A percentile compares a stretch with the other conserved stretches of the same genome.
Conservation (phyloP, 2,113 vertebrate species). For the Melanocharis versteri region DNA sequence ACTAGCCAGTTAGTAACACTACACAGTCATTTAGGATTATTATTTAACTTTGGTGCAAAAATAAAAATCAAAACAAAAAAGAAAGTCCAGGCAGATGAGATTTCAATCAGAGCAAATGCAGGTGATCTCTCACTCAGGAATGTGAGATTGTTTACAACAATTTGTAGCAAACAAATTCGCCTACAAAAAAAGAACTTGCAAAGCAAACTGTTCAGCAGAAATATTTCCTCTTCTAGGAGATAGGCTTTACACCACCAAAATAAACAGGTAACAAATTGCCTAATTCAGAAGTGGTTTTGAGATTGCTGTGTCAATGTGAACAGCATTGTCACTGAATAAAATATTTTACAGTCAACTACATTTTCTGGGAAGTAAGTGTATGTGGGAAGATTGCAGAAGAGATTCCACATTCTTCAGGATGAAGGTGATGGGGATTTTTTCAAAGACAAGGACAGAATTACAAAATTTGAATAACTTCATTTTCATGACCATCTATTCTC, state of each 20-base stretch:
- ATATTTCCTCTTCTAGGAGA: neutral
- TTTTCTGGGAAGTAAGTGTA: neutral
- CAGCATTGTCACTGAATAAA: neutral
- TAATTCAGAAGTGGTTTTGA: neutral
- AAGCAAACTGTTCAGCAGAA: neutral
- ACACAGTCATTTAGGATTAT: neutral
- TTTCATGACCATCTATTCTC: neutral
- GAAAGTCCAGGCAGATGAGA: neutral
- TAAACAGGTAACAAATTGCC: neutral
- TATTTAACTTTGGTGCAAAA: neutral
- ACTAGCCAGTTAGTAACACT: neutral
- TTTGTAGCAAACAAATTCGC: neutral
- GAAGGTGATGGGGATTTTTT: neutral
- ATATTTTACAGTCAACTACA: neutral
- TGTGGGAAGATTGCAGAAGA: neutral
- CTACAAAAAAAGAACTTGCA: neutral
- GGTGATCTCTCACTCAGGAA: neutral
- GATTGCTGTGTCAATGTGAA: neutral
- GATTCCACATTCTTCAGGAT: neutral
- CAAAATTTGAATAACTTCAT: neutral
- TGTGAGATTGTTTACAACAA: neutral
- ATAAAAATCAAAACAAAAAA: too few species aligned
- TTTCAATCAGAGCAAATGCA: neutral
- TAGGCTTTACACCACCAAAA: neutral
- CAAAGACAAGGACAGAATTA: neutral